Evolutionary conservation across 2,888 invertebrate genomes (phyloP), one percentile per base, ranked within the genome.

Genomic region (Andrena camellia): DNA sequence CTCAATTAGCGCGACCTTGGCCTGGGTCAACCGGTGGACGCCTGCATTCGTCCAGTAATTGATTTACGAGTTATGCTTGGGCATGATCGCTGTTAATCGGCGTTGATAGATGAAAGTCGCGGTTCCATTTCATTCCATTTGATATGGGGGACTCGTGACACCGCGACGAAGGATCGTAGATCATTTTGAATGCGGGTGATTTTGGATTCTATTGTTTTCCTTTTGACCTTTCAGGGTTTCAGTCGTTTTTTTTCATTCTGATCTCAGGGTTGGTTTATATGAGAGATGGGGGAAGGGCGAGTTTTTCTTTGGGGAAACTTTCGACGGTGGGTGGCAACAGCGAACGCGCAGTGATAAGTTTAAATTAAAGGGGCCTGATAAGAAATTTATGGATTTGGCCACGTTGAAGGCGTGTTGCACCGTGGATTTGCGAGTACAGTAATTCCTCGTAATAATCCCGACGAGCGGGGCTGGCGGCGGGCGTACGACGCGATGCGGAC

Each of bases 291-390:
- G 42, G n/a, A 54, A 5, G 23, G 33, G 6, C 6, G 59, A 42
- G 59, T 52, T 75, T 63, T 63, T 78, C 75, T 69, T 64, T n/a
- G 52, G 35, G 31, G 63, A 69, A 79, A 62, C 57, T 62, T 67
- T 59, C 35, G 50, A 76, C 54, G 26, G 48, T 67, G 29, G 4
- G 4, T 8, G 26, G 42, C 17, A 62, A 60, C 66, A 33, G 17
- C 52, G 57, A n/a, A 33, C 13, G 26, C 63, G 26, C 6, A 42
- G 64, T 50, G 85, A 72, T 81, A 78, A 71, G 23, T 67, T 35
- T 74, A 75, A 85, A 85, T 81, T 81, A 81, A 72, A 81, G 68
- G 67, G 64, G 35, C n/a, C 35, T 59, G 85, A 86, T 83, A 83
- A 79, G 78, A 67, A 73, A 85, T 67, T 82, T 67, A 85, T 73